A percentile compares a stretch with the other conserved stretches of the same genome.
Evolutionary conservation across 2,888 invertebrate species (phyloP).

Genomic region (Molorchus minor): DNA sequence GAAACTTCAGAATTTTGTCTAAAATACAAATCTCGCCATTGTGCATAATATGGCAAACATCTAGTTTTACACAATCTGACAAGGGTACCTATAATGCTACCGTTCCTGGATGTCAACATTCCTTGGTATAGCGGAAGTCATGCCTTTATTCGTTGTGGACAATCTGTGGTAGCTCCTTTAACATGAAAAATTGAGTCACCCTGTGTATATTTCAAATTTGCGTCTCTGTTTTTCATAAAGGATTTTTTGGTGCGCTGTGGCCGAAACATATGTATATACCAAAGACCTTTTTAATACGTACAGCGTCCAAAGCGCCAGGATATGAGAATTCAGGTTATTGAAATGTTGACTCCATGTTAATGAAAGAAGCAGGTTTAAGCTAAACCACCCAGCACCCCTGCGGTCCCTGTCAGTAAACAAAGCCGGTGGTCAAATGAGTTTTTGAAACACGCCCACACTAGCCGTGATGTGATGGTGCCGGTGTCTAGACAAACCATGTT

Average conservation of each 20-base stretch:
- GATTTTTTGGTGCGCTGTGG: conserved; percentile 36
- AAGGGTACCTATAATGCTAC: too few relatives aligned
- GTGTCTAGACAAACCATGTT: conserved; percentile 6
- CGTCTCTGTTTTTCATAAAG: conserved; percentile 34
- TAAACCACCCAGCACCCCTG: conserved; percentile 42
- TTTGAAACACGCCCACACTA: conserved; percentile 51
- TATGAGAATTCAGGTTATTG: conserved; percentile 61
- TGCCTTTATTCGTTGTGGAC: too few relatives aligned
- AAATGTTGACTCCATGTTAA: conserved; percentile 61
- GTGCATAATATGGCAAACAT: too few relatives aligned
- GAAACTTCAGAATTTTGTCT: too few relatives aligned
- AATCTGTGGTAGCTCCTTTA: too few relatives aligned
- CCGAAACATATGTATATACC: too few relatives aligned
- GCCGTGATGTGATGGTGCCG: conserved; percentile 1
- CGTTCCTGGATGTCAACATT: too few relatives aligned
- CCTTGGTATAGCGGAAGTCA: too few relatives aligned
- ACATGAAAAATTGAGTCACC: too few relatives aligned
- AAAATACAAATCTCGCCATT: too few relatives aligned
- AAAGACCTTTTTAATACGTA: conserved; percentile 43
- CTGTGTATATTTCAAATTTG: not conserved
- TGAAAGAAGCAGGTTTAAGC: conserved; percentile 62
- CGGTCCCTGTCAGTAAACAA: conserved; percentile 53
- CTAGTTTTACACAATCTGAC: too few relatives aligned
- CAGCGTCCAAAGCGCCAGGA: conserved; percentile 48
- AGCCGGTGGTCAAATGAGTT: conserved; percentile 61